phyloP scores from a whole-genome alignment of 2,888 invertebrate genomes.

The Noctua fimbriata region DNA sequence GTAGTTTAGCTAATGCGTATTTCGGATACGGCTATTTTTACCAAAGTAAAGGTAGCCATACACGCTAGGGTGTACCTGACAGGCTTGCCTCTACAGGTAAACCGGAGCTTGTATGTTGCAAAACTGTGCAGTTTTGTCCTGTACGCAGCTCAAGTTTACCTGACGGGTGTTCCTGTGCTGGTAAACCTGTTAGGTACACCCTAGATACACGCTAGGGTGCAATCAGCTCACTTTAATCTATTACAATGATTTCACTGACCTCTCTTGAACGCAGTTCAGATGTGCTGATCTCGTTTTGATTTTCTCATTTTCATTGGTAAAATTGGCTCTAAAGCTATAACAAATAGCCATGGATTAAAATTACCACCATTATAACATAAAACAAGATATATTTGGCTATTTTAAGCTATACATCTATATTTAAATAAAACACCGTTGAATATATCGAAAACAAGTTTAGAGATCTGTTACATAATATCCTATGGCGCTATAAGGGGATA shows the following conservation, averaged over 20 bases:
- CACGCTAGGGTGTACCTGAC: no score
- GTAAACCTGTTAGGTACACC: no score
- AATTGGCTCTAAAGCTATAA: background rate
- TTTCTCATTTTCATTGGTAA: background rate
- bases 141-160: no score
- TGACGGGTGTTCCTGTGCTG: no score
- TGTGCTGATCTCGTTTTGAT: background rate
- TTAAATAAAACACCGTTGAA: conserved; percentile 33
- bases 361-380: conserved; percentile 20
- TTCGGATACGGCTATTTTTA: background rate
- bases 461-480: conserved; percentile 55
- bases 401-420: conserved; percentile 10
- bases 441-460: conserved; percentile 31
- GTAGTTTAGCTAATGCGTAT: background rate
- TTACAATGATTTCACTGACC: background rate
- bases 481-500: conserved; percentile 7
- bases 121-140: no score
- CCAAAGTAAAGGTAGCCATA: background rate
- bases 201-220: no score
- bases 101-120: no score
- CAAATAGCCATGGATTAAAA: conserved; percentile 33
- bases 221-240: background rate
- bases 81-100: no score
- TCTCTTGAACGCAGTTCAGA: background rate
- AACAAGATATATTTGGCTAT: conserved; percentile 33